Percentiles rank a stretch among this genome's conserved stretches.
phyloP scores from a whole-genome alignment of 1,140 invertebrate species.

The Drosophila nigrodunni region DNA sequence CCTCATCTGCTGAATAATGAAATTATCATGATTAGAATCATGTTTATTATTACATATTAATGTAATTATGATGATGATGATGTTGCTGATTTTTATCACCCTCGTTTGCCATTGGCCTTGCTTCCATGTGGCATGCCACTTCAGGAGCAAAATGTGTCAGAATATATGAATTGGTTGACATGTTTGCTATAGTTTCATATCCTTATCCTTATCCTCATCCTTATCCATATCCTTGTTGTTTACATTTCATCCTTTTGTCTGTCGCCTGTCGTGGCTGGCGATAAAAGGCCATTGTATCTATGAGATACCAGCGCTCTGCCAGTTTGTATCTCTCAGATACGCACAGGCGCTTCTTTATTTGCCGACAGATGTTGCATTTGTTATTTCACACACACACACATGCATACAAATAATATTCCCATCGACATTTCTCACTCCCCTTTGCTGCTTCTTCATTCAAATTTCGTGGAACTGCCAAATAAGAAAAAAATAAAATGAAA shows the following conservation, averaged over 20 bases:
- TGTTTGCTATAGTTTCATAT: slow-evolving; percentile 56
- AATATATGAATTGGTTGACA: slow-evolving; percentile 66
- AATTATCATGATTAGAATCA: slow-evolving; percentile 32
- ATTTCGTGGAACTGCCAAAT: slow-evolving; percentile 42
- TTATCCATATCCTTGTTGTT: slow-evolving; percentile 35
- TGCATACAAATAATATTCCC: not conserved
- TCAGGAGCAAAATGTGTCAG: slow-evolving; percentile 68
- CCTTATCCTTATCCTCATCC: slow-evolving; percentile 18
- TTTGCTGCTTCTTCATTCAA: slow-evolving; percentile 3
- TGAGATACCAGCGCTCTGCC: slow-evolving; percentile 48
- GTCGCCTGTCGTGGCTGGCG: slow-evolving; percentile 55
- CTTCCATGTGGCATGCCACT: slow-evolving; percentile 54
- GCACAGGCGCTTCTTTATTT: slow-evolving; percentile 61
- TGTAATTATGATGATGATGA: slow-evolving; percentile 25
- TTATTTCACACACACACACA: slow-evolving; percentile 12
- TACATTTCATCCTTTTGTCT: slow-evolving; percentile 78
- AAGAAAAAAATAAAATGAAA: slow-evolving; percentile 15
- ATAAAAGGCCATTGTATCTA: slow-evolving; percentile 66
- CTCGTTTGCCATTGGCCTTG: slow-evolving; percentile 37
- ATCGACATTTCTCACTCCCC: slow-evolving; percentile 27
- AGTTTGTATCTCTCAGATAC: slow-evolving; percentile 40
- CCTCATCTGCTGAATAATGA: not conserved
- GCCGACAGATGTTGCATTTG: slow-evolving; percentile 72
- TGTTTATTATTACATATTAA: slow-evolving; percentile 38
- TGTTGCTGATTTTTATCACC: slow-evolving; percentile 24